Base-by-base conservation (phyloP, 2,888 invertebrate genomes). In the Sclerodermus sp. region DNA sequence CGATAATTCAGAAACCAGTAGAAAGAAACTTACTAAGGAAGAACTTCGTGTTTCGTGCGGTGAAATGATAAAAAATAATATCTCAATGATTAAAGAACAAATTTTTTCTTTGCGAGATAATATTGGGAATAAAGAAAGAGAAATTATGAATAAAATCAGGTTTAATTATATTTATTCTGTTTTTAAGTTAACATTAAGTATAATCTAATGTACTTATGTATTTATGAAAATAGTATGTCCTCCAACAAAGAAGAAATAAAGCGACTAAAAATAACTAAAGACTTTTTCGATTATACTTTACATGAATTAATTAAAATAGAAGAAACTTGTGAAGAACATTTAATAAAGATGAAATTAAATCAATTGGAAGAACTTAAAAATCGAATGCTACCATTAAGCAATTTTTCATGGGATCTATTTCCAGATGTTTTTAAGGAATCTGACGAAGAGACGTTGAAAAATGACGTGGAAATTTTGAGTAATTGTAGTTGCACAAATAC, bases 271-370 rank as follows among this genome's bases (percentile, higher is more conserved):
- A 8, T 8, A 23, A 39, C 42, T 9, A 23, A 38, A 39, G 8
- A 46, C 14, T 59, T 61, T 42, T 54, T 60, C 43, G 49, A 55
- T 15, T 4, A 60, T 17, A 47, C 46, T 13, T 14, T 48, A 12
- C 23, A 47, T 0, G 57, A 63, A 13, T 45, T 66, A 9, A n/a
- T 55, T 13, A 32, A 40, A 0, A 29, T 66, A 1, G 66, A 66
- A 30, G 45, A 48, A 38, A 15, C 43, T 12, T 65, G 56, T 36
- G 53, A 62, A 6, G 51, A 63, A 29, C 53, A 49, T 45, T 51
- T 55, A 4, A 5, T 37, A 6, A 45, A 49, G n/a, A 49, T 66
- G 29, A 51, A 55, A 30, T 42, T 53, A 12, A 50, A 62, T 31
- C 47, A 63, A 12, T 31, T 49, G 14, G 40, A 34, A 10, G 55